Conservation (phyloP, 2,113 vertebrate genomes). For the Indicator indicator region DNA sequence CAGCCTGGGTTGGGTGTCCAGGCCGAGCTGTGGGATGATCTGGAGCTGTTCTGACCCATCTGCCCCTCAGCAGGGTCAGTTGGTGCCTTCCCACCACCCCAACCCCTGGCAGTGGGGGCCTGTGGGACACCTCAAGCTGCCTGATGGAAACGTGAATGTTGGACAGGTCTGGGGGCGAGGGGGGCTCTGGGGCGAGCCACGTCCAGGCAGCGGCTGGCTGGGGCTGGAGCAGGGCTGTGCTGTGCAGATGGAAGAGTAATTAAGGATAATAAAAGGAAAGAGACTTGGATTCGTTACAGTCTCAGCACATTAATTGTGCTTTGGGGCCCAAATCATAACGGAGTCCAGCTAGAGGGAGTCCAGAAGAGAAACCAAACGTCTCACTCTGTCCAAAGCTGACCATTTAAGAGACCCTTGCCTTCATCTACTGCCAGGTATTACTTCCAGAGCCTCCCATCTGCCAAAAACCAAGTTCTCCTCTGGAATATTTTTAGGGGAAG, state of each 20-base stretch:
- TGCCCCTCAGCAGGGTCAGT: accelerated
- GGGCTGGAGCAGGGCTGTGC: conserved; percentile 9
- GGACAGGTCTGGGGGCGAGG: accelerated
- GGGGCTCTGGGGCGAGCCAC: accelerated
- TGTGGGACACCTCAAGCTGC: neutral
- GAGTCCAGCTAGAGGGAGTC: conserved; percentile 65
- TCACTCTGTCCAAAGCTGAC: conserved; percentile 55
- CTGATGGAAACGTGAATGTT: neutral
- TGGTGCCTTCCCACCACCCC: neutral
- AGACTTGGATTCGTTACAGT: conserved; percentile 66
- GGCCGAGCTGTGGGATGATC: neutral
- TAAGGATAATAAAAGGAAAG: conserved; percentile 72
- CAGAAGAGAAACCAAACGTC: conserved; percentile 55
- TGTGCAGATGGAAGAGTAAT: conserved; percentile 69
- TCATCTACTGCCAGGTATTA: conserved; percentile 59
- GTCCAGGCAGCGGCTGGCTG: neutral
- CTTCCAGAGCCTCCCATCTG: conserved; percentile 43
- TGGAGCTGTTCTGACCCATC: neutral
- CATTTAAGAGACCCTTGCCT: conserved; percentile 68
- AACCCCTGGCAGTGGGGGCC: accelerated
- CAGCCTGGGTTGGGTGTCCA: neutral
- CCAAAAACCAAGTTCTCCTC: conserved; percentile 24
- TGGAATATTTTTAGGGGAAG: conserved; percentile 28
- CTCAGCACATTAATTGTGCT: conserved; percentile 69
- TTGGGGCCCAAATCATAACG: conserved; percentile 62